These are phyloP conservation scores for Drosophila stalkeri DNA, from an alignment of 2,888 invertebrate genomes.

Conservation along the genomic window DNA sequence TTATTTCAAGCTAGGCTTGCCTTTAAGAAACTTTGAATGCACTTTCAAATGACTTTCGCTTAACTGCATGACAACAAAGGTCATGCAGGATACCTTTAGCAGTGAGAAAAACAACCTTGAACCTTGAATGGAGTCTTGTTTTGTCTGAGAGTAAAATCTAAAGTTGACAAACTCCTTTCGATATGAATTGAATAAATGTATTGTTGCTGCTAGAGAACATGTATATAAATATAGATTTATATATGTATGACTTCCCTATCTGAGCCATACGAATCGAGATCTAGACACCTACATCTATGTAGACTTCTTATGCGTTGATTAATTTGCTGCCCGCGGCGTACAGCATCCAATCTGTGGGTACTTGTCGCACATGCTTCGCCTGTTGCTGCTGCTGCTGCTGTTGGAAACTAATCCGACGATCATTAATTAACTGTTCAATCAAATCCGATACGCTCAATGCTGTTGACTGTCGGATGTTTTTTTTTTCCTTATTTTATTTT, in stretches of 20 bases:
- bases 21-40: neutral
- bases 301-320: constrained; percentile 67
- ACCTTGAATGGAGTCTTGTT: constrained; percentile 14
- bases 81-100: constrained; percentile 18
- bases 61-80: constrained; percentile 3
- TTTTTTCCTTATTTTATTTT: constrained; percentile 14
- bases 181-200: constrained; percentile 21
- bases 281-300: constrained; percentile 62
- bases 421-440: constrained; percentile 78
- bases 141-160: constrained; percentile 6
- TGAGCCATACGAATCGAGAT: constrained; percentile 43
- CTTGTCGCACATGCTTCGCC: constrained; percentile 60
- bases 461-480: constrained; percentile 33
- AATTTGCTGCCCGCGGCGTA: constrained; percentile 66
- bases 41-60: constrained; percentile 21
- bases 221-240: neutral
- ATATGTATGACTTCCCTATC: constrained; percentile 51
- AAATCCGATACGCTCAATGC: constrained; percentile 65
- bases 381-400: constrained; percentile 47
- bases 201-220: constrained; percentile 21
- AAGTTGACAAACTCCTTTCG: constrained; percentile 64
- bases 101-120: constrained; percentile 31
- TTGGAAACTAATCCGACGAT: constrained; percentile 60
- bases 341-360: constrained; percentile 68
- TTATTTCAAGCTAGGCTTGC: neutral